A percentile compares a stretch with the other conserved stretches of the same genome.
These are phyloP conservation scores for Phoenicopterus ruber DNA, from an alignment of 2,113 vertebrate species.

Conservation along the genomic window DNA sequence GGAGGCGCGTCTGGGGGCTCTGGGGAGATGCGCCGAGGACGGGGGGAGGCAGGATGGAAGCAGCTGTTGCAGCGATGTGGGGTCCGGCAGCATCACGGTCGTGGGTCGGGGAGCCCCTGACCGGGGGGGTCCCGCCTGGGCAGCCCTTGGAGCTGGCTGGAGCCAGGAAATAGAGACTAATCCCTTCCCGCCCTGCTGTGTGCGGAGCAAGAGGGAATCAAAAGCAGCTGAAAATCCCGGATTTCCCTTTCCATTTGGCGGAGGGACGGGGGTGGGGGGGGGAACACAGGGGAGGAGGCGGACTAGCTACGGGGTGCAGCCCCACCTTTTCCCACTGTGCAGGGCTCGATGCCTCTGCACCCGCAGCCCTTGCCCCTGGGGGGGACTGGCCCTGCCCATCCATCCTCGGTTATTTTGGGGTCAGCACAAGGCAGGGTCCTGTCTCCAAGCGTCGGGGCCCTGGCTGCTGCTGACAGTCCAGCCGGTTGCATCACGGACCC, in stretches of 20 bases:
- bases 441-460: rapidly evolving
- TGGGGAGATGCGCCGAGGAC: neutral
- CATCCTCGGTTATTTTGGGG: neutral
- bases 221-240: slow-evolving; percentile 35
- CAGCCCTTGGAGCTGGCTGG: neutral
- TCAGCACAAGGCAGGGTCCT: neutral
- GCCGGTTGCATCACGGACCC: neutral
- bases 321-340: neutral
- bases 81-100: neutral
- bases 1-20: neutral
- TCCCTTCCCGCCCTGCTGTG: neutral
- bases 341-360: rapidly evolving
- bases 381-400: neutral
- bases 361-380: neutral
- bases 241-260: neutral
- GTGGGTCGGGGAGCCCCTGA: neutral
- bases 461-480: neutral
- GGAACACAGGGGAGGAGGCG: neutral
- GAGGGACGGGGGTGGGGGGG: neutral
- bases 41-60: neutral
- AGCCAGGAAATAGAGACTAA: neutral
- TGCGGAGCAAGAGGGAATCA: neutral
- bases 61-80: neutral
- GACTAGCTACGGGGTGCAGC: neutral
- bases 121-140: rapidly evolving